A percentile compares a stretch with the other conserved stretches of the same genome.
phyloP scores from a whole-genome alignment of 2,888 invertebrate genomes.

The Drosophila neotestacea region DNA sequence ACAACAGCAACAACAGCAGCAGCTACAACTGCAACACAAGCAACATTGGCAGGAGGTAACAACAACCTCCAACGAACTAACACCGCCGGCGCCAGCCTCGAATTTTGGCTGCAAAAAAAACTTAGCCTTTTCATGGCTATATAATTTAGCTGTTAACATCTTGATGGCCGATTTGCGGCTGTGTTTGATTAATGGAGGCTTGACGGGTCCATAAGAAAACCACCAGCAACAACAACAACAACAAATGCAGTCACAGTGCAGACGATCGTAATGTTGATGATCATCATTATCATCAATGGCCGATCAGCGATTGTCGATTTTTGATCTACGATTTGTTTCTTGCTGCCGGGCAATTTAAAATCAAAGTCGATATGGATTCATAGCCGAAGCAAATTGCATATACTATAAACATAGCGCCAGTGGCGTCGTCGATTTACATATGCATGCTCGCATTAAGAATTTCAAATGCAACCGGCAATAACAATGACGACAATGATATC shows the following conservation, averaged over 20 bases:
- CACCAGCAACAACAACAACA: not conserved
- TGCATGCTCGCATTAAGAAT: constrained; percentile 9
- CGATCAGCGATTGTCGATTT: constrained; percentile 25
- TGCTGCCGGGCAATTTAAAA: constrained; percentile 30
- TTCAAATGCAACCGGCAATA: not conserved
- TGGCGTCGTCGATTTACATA: constrained; percentile 51
- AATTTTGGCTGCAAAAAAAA: constrained; percentile 25
- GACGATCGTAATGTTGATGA: constrained; percentile 19
- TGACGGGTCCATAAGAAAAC: constrained; percentile 9
- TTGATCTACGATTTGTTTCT: not conserved
- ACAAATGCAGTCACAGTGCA: constrained; percentile 5
- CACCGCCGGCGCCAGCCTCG: constrained; percentile 25
- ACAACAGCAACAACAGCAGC: constrained; percentile 7
- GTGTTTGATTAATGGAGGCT: constrained; percentile 70
- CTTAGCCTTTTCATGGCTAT: constrained; percentile 51
- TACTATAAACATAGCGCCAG: constrained; percentile 48
- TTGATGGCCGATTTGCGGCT: constrained; percentile 69
- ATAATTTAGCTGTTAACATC: constrained; percentile 77
- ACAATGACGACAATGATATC: constrained; percentile 41
- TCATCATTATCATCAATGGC: constrained; percentile 15
- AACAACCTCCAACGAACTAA: constrained; percentile 18
- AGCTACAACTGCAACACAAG: constrained; percentile 2
- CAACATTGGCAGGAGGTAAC: not conserved
- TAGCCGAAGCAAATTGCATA: constrained; percentile 51
- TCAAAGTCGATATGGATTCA: constrained; percentile 38